These are phyloP conservation scores for Bombus confusus DNA, from an alignment of 1,140 invertebrate genomes.

Conservation along the genomic window DNA sequence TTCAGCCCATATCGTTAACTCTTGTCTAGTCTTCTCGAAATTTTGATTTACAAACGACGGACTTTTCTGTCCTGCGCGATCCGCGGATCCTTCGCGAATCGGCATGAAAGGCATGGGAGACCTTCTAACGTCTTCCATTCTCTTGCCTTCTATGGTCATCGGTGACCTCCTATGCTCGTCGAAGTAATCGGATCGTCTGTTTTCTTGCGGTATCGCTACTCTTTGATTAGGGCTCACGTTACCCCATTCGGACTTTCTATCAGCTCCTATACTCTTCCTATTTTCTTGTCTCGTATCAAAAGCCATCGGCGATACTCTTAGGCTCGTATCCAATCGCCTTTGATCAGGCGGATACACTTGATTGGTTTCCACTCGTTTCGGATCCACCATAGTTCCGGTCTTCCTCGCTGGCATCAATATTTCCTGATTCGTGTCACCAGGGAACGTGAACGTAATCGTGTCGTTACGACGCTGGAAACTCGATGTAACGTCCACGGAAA, in stretches of 20 bases:
- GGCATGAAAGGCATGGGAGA: constrained; percentile 80
- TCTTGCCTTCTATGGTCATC: constrained; percentile 77
- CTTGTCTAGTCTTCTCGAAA: constrained; percentile 81
- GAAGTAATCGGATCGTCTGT: constrained; percentile 79
- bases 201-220: constrained; percentile 72
- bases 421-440: constrained; percentile 72
- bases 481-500: constrained; percentile 76
- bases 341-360: constrained; percentile 73
- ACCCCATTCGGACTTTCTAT: constrained; percentile 77
- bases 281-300: constrained; percentile 76
- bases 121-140: constrained; percentile 77
- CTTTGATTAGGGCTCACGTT: constrained; percentile 78
- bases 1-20: constrained; percentile 80
- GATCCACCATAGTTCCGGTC: constrained; percentile 64
- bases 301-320: constrained; percentile 77
- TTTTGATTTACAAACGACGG: constrained; percentile 77
- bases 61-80: constrained; percentile 77
- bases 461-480: constrained; percentile 77
- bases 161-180: constrained; percentile 81
- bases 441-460: constrained; percentile 77
- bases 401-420: constrained; percentile 67
- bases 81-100: constrained; percentile 75
- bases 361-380: constrained; percentile 72
- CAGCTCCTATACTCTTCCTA: constrained; percentile 67
- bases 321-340: constrained; percentile 71